Conservation (phyloP, 1,140 invertebrate genomes). For the Macrobrachium rosenbergii region DNA sequence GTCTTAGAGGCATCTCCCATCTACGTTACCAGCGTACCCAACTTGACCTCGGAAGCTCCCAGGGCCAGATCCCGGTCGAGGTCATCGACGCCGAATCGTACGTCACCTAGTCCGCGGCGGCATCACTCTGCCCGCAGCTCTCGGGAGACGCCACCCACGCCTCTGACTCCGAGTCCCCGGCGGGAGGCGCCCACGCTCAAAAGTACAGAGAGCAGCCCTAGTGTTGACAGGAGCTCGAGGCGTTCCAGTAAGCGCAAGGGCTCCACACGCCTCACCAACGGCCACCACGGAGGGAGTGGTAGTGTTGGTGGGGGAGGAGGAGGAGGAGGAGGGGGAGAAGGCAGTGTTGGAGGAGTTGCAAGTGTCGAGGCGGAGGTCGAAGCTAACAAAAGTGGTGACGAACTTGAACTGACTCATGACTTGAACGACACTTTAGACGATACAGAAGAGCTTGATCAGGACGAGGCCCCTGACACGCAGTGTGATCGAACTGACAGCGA, state of each 20-base stretch:
- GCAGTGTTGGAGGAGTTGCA: no score
- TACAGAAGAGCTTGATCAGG: slow-evolving; percentile 59
- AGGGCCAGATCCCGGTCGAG: slow-evolving; percentile 68
- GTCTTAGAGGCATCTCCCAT: slow-evolving; percentile 80
- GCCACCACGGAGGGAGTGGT: slow-evolving; percentile 51
- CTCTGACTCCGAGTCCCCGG: slow-evolving; percentile 65
- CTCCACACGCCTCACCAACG: slow-evolving; percentile 11
- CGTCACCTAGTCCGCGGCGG: slow-evolving; percentile 68
- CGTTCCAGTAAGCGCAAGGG: slow-evolving; percentile 45
- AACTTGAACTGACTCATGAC: slow-evolving; percentile 69
- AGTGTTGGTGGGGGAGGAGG: no score
- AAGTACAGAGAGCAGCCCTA: slow-evolving; percentile 28
- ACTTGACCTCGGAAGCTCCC: slow-evolving; percentile 71
- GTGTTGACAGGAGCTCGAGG: slow-evolving; percentile 46
- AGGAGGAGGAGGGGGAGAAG: no score
- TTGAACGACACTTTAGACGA: slow-evolving; percentile 64
- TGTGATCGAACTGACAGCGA: slow-evolving; percentile 76
- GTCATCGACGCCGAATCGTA: slow-evolving; percentile 68
- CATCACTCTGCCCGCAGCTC: slow-evolving; percentile 60
- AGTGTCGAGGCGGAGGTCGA: slow-evolving; percentile 60
- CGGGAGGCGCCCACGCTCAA: slow-evolving; percentile 57
- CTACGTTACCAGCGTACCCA: slow-evolving; percentile 81
- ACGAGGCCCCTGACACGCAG: slow-evolving; percentile 72
- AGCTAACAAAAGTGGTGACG: slow-evolving; percentile 66
- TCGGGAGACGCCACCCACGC: slow-evolving; percentile 50